Evolutionary conservation across 2,888 invertebrate species (phyloP), one percentile per base, ranked within the genome.

Genomic region (Pyrrhia umbra): DNA sequence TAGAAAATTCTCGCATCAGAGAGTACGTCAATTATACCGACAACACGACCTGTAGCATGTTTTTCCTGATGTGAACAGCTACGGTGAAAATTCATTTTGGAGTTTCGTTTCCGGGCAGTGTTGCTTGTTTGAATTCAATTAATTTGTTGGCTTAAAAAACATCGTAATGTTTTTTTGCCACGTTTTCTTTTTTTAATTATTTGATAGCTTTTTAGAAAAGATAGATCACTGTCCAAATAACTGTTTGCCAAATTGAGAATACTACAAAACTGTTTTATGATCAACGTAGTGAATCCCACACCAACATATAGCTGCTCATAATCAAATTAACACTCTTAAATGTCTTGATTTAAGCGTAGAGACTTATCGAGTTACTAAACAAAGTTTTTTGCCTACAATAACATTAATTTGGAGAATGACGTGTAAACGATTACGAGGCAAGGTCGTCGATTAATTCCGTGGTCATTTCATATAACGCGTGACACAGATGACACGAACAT

Each of bases 1-100:
- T 80, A 77, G 79, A 79, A 80, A 82, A 83, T 83, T 81, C 78
- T 77, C 60, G 69, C 80, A 72, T 78, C 77, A 80, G 79, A 81
- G 76, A 76, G 80, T 80, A 71, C 80, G 75, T 82, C 80, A 80
- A 83, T 80, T 82, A 82, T 72, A 47, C 62, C 37, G 58, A 56
- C 61, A 50, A 55, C 56, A 56, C 64, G 56, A 68, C 62, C 73
- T 68, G 76, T 73, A 63, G 73, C 51, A 30, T 71, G 64, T 72
- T 61, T 67, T 75, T 60, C 6, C 43, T 40, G 49, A 61, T 45
- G 45, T 51, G 68, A 70, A 75, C 42, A 46, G 45, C 59, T 45
- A 52, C 54, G 55, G 69, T 60, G 73, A 59, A 64, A 65, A 60
- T 62, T 60, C 56, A 70, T 74, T 73, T 73, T 37, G 34, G 39